Base-by-base conservation (phyloP, 2,113 vertebrate genomes). In the Caloenas nicobarica region DNA sequence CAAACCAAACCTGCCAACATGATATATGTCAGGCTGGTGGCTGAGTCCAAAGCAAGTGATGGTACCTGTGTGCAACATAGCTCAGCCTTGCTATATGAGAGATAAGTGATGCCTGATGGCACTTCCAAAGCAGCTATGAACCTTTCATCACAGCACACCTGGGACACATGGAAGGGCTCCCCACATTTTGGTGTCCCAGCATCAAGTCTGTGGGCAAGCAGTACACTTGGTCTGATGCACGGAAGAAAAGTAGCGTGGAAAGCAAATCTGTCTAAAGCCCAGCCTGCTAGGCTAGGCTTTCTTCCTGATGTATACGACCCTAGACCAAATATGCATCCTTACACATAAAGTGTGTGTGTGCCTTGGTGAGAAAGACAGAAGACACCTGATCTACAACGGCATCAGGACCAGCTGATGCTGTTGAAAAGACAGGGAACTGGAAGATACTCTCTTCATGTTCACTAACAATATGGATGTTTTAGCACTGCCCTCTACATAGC, bases 401-500 rank as follows among this genome's bases (percentile, higher is more conserved):
- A 23, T 29, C n/a, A n/a, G n/a, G n/a, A n/a, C 57, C 83, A 78
- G 28, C 15, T 77, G 58, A 57, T 28, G 26, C 42, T 61, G 38
- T 10, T 73, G 50, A 65, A 80, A 82, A 60, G 72, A 77, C 26
- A 53, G 22, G 65, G 44, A 72, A 40, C 26, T 74, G 51, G 44
- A 86, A 87, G 79, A 57, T 44, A 58, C 23, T 83, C 26, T 54
- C 44, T 80, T 89, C n/a, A 66, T 0, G 0, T 53, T 29, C 50
- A 73, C 56, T 76, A 91, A 88, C 46, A 91, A 65, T 68, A 44
- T 40, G 69, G 54, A 73, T 76, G 61, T 31, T 94, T 91, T 53
- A 91, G 70, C 82, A 92, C 68, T 78, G 14, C 42, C 74, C 56
- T 93, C 42, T 36, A 54, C 86, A 91, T 42, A 95, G 77, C 85